Evolutionary conservation across 2,797 vertebrate species (phyloP), one percentile per base, ranked within the genome.

Genomic region (Botia kubotai): DNA sequence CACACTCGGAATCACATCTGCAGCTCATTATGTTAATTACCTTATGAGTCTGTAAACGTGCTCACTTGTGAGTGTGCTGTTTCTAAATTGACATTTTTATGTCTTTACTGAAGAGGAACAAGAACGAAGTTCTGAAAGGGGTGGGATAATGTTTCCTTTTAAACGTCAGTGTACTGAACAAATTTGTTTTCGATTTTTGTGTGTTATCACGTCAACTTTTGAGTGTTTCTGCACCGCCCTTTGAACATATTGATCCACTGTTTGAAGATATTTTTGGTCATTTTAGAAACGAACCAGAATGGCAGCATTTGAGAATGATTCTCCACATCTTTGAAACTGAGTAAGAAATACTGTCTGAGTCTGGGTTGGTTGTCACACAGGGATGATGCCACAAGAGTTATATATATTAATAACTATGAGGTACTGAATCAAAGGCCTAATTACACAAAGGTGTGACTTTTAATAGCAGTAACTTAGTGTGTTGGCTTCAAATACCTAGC

Each of bases 1-100:
- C 23, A 39, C 23, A 4, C 17, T 50, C n/a, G 4, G 17, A 78
- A 17, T 33, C 14, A 53, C 77, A 77, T 58, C 19, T 58, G 75
- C 33, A 46, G 16, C 23, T 69, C 2, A 19, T 58, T 46, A 52
- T 36, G 3, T 65, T 53, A 21, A 36, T 66, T n/a, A 8, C 4
- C 3, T 21, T 36, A 12, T 52, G 43, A 21, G 50, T 55, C 50
- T 43, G 48, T 71, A 71, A 53, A 52, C 57, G 0, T 63, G 12
- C 7, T 8, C 2, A 4, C 0, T 23, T 70, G 10, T 69, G 17
- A 23, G 6, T 33, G 33, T 43, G 8, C 2, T 52, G 14, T 33
- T 29, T 60, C 4, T 26, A 6, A n/a, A 43, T 16, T 39, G 2
- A 43, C 7, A 65, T 50, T n/a, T 19, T 29, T 33, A 19, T 21